Conservation (phyloP, 2,888 invertebrate genomes). For the Dugesia japonica region DNA sequence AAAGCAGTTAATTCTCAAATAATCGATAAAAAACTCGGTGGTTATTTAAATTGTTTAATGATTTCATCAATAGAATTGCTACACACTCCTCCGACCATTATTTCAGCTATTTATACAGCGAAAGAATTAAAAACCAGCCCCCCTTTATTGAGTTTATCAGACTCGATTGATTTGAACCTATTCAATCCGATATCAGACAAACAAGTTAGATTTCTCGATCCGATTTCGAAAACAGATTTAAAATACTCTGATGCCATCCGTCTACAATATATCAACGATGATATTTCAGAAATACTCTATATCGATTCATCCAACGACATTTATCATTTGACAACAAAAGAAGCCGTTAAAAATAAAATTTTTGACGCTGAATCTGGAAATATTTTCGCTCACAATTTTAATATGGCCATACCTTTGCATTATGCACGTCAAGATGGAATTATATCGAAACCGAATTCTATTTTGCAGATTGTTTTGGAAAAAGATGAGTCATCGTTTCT, state of each 20-base stretch:
- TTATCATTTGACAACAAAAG: neutral
- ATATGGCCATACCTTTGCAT: neutral
- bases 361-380: neutral
- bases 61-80: neutral
- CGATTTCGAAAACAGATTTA: slow-evolving; percentile 39
- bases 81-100: slow-evolving; percentile 36
- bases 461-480: neutral
- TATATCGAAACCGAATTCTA: neutral
- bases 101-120: neutral
- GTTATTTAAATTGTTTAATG: slow-evolving; percentile 5
- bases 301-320: neutral
- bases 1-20: slow-evolving; percentile 3
- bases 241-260: neutral
- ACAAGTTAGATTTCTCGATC: slow-evolving; percentile 42
- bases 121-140: neutral
- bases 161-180: slow-evolving; percentile 46
- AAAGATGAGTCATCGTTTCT: neutral
- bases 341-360: neutral
- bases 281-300: neutral
- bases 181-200: slow-evolving; percentile 48
- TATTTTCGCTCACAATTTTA: neutral
- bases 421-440: neutral
- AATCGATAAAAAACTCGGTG: neutral
- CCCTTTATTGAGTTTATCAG: slow-evolving; percentile 40
- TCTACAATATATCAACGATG: neutral